Evolutionary conservation across 2,113 vertebrate species (phyloP).

Genomic region (Upupa epops): DNA sequence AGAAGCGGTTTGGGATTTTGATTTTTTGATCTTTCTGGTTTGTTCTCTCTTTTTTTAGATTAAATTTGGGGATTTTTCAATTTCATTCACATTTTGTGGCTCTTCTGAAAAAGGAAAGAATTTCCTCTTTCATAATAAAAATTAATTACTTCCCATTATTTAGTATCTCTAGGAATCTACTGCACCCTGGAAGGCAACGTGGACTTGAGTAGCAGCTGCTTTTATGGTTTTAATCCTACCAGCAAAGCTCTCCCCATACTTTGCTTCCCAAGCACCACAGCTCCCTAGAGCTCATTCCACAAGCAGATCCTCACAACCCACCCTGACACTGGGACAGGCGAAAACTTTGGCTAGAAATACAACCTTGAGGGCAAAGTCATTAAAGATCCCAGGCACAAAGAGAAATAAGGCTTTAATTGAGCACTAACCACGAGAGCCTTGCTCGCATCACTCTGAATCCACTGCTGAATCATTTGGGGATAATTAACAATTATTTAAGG

Average conservation of each 20-base stretch:
- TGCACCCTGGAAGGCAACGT: not conserved
- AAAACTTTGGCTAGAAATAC: not conserved
- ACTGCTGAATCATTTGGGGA: not conserved
- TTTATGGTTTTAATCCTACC: conserved; percentile 24
- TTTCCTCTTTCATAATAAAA: not conserved
- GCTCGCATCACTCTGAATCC: not conserved
- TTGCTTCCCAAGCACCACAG: not conserved
- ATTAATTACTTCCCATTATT: not conserved
- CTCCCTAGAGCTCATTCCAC: not conserved
- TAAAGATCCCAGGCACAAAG: not conserved
- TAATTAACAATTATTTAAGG: conserved; percentile 13
- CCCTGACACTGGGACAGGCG: not conserved
- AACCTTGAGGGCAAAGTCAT: not conserved
- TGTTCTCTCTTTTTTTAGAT: not conserved
- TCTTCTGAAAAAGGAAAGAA: not conserved
- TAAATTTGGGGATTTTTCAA: not conserved
- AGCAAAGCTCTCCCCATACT: not conserved
- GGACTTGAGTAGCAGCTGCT: conserved; percentile 18
- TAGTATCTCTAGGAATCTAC: not conserved
- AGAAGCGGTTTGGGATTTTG: too few relatives aligned
- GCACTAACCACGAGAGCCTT: not conserved
- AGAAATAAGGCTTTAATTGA: not conserved
- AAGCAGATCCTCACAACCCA: not conserved
- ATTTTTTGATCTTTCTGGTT: not conserved
- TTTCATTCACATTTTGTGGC: not conserved